Conservation (phyloP, 2,888 invertebrate species). For the Sphaerophoria rueppellii region DNA sequence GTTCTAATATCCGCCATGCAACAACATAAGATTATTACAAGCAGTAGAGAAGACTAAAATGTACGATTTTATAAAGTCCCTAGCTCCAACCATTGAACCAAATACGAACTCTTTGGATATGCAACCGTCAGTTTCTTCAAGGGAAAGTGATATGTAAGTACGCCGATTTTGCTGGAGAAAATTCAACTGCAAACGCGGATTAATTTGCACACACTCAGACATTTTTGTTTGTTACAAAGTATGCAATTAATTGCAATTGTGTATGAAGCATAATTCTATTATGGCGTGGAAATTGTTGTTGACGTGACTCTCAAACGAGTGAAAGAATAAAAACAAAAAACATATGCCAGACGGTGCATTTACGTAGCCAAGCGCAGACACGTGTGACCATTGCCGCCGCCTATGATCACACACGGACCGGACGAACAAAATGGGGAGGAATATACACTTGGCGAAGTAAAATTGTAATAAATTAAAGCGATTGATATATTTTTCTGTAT, state of each 20-base stretch:
- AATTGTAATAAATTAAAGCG: constrained; percentile 46
- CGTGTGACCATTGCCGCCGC: constrained; percentile 53
- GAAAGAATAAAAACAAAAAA: constrained; percentile 35
- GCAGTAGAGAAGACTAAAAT: too few relatives aligned
- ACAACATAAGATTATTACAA: too few relatives aligned
- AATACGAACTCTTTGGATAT: too few relatives aligned
- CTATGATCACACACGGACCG: constrained; percentile 26
- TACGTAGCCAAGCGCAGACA: constrained; percentile 58
- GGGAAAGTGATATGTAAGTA: too few relatives aligned
- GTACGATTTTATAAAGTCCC: too few relatives aligned
- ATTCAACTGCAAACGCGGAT: too few relatives aligned
- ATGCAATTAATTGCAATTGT: constrained; percentile 70
- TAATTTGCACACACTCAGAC: not conserved
- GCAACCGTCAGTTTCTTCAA: too few relatives aligned
- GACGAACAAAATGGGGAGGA: constrained; percentile 10
- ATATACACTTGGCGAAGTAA: constrained; percentile 39
- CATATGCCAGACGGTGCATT: constrained; percentile 57
- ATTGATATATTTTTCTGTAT: constrained; percentile 33
- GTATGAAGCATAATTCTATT: constrained; percentile 58
- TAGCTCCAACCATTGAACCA: too few relatives aligned
- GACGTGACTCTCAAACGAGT: constrained; percentile 60
- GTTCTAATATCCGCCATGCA: too few relatives aligned
- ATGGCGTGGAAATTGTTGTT: constrained; percentile 67
- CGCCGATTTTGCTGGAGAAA: too few relatives aligned
- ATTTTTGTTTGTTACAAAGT: constrained; percentile 1